Base-by-base conservation (phyloP, 2,797 vertebrate genomes). In the Alosa sapidissima region DNA sequence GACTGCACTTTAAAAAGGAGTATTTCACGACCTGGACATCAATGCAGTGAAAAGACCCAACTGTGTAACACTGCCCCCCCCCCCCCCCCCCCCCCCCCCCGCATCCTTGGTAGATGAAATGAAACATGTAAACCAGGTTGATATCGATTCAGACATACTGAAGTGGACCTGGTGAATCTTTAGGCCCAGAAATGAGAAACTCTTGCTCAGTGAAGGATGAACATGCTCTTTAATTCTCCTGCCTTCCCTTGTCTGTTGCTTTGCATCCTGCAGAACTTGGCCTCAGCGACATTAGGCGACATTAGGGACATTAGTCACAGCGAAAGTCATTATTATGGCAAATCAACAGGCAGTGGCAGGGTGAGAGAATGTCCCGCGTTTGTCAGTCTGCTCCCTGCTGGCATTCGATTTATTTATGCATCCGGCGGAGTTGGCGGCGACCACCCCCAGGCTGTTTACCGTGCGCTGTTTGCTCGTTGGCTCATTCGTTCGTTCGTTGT, bases 381-480 rank as follows among this genome's bases (percentile, higher is more conserved):
- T 78, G 41, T 78, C 72, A 78, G 47, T 78, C 72, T 78, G 36
- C 72, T 78, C 36, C 72, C 72, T 21, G 72, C 72, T 78, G 72
- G 72, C 36, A 47, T 78, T 78, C 72, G 14, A 78, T 78, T 78
- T 78, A 78, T 78, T 78, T 78, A 78, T 78, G 72, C 41, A 78
- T 78, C 72, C 41, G 16, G 13, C 13, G 16, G 68, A 4, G 36
- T 78, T 21, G 41, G 36, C 36, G 72, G 41, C 72, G 36, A 47
- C 72, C 62, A 36, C 65, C 65, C 62, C 28, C 3, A 41, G 72
- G 72, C 72, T 78, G 72, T 45, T 78, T 78, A 78, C 72, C 72
- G 19, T 78, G 68, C 19, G 16, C 72, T 7, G 14, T 16, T 68
- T 11, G 33, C 14, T 72, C 62, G 7, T 10, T 55, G 4, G 16